A percentile compares a stretch with the other conserved stretches of the same genome.
These are phyloP conservation scores for Strix uralensis DNA, from an alignment of 2,113 vertebrate genomes.

Conservation along the genomic window DNA sequence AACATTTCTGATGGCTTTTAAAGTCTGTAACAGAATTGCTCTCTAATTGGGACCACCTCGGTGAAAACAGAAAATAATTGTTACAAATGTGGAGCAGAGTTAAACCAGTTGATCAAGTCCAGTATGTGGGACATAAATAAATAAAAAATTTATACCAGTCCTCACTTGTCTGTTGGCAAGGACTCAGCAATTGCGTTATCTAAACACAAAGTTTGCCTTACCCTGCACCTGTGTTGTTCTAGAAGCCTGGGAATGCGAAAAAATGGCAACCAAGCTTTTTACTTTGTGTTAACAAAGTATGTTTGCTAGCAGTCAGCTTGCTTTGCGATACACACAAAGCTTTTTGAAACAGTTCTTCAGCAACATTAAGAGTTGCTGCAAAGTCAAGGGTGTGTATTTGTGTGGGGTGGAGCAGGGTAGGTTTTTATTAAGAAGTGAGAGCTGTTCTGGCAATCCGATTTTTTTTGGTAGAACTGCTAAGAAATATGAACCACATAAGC, in stretches of 20 bases:
- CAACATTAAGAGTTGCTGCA: neutral
- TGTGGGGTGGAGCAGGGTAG: fast-evolving
- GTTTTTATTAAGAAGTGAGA: neutral
- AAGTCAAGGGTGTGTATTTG: fast-evolving
- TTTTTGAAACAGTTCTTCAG: neutral
- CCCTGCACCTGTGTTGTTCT: neutral
- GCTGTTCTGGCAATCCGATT: neutral
- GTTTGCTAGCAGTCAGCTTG: neutral
- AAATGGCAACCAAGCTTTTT: neutral
- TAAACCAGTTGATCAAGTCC: neutral
- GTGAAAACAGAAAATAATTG: neutral
- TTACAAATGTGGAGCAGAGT: neutral
- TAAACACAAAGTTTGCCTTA: neutral
- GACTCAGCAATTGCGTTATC: neutral
- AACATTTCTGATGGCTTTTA: neutral
- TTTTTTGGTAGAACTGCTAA: neutral
- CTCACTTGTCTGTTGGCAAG: neutral
- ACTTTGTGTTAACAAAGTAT: neutral
- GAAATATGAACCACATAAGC: neutral
- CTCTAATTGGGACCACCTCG: neutral
- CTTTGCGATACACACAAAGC: neutral
- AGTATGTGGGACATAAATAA: neutral
- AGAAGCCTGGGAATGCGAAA: neutral
- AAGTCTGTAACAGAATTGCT: fast-evolving
- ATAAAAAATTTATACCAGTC: neutral